Base-by-base conservation (phyloP, 2,888 invertebrate species). In the Cantharis rustica region DNA sequence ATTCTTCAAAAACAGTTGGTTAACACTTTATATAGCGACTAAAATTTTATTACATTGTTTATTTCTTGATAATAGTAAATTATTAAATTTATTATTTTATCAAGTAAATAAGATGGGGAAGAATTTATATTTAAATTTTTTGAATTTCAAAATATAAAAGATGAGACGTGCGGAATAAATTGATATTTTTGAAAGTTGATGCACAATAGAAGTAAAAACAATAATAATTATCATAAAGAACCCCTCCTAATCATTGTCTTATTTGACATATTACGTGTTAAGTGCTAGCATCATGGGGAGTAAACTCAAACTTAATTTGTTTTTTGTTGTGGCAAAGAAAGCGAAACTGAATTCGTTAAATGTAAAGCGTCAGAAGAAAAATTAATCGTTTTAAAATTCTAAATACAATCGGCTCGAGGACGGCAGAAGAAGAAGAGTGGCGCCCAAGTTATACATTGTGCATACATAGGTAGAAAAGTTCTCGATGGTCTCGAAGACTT, bases 201-300 rank as follows among this genome's bases (percentile, higher is more conserved):
- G 16, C 11, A 63, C 17, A 66, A 47, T 47, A 47, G 47, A 47
- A 47, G 47, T n/a, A 75, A 80, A 79, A 80, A 80, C 79, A 79
- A 79, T 71, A 73, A 73, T 73, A 75, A 80, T 80, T 80, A 79
- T 79, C 79, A 79, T 80, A 80, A 80, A 80, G 77, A 80, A 79
- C 79, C 80, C 75, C 80, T 79, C 80, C 80, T 76, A 76, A 75
- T 76, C 78, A 80, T 80, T 80, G 80, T 80, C 79, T 71, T 76
- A 20, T 79, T 79, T 79, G 79, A 79, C 76, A 77, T 71, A 76
- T 76, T 75, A 74, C 74, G 79, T 77, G 71, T 77, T 69, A 75
- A 80, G 76, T 76, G 75, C 77, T 79, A 27, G 75, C 74, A 62
- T 79, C 80, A 77, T 79, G 79, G 80, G 77, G 78, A 74, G 78